Base-by-base conservation (phyloP, 2,113 vertebrate species). In the Ardeotis arabs region DNA sequence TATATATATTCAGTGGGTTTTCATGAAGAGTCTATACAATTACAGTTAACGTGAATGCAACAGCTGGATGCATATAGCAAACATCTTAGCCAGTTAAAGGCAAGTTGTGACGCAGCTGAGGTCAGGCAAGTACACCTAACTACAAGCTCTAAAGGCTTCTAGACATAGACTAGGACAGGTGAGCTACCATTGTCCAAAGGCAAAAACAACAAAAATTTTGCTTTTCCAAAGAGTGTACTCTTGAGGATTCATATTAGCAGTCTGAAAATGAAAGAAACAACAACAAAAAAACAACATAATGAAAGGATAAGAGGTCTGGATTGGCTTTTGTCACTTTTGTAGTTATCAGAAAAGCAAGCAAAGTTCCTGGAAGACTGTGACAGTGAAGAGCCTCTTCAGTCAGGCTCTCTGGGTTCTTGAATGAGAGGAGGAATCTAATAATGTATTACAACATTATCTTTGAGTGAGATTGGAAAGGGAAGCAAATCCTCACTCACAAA, bases 201-300 rank as follows among this genome's bases (percentile, higher is more conserved):
- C 33, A 86, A 29, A 7, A 78, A 28, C 45, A 69, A 2, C 7
- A 78, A 52, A 58, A 83, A 31, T 39, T 41, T 53, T 44, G 7
- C 6, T 80, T 86, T 84, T 86, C 45, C n/a, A 23, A 60, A 60
- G 11, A 53, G 2, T 29, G 5, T 35, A 6, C 6, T n/a, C 9
- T 47, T 0, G 0, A 80, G 13, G 10, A 66, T 73, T 89, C 4
- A 0, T 35, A 73, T 56, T 77, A 16, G 10, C 8, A 16, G 14
- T 37, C 67, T 59, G 44, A 70, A 87, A 88, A 50, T 16, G 9
- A 55, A 70, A 29, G 6, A 59, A 89, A 44, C 9, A 81, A 35
- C 35, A 12, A 37, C 13, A 67, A 53, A 74, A 45, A 4, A 14
- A 23, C 60, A 20, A 25, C 4, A 12, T 39, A 27, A 84, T 25